Evolutionary conservation across 2,113 vertebrate species (phyloP), one percentile per base, ranked within the genome.

Genomic region (Trinectes maculatus): DNA sequence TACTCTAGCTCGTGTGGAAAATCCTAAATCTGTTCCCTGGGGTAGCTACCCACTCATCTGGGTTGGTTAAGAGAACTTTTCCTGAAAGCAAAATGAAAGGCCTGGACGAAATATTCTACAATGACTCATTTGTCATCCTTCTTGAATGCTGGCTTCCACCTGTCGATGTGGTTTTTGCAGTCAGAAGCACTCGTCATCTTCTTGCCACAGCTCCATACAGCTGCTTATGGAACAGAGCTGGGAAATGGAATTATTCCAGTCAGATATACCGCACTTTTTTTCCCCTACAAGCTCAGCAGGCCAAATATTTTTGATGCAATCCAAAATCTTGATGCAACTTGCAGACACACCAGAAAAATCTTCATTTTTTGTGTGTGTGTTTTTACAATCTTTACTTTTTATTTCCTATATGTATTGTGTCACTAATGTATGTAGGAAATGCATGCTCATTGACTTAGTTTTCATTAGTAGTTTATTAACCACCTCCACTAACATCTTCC

Each of bases 401-500:
- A n/a, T n/a, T n/a, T n/a, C n/a, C n/a, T n/a, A n/a, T n/a, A n/a
- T n/a, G n/a, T n/a, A n/a, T 44, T 1, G 13, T 62, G 22, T 16
- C 16, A 63, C 25, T 70, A 61, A 53, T 26, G 28, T 46, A 28
- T 56, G 43, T 16, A 66, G 24, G 8, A 43, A 59, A 46, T 43
- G 42, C 48, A 63, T 42, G 39, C 15, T 15, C 26, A 24, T 16
- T 29, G 8, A 5, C 47, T 64, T 60, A 53, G 54, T 65, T 40
- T 79, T 42, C 51, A 46, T 65, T 48, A 56, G 13, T 40, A 40
- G 26, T 25, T 52, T 37, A 46, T 42, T 79, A 79, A 74, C 47
- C 18, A 37, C 29, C 26, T 36, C 26, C 26, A 61, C 79, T 77
- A 75, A 73, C 68, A 51, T 73, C 49, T 64, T 40, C 43, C 51